These are phyloP conservation scores for Nezara viridula DNA, from an alignment of 2,888 invertebrate species.

Conservation along the genomic window DNA sequence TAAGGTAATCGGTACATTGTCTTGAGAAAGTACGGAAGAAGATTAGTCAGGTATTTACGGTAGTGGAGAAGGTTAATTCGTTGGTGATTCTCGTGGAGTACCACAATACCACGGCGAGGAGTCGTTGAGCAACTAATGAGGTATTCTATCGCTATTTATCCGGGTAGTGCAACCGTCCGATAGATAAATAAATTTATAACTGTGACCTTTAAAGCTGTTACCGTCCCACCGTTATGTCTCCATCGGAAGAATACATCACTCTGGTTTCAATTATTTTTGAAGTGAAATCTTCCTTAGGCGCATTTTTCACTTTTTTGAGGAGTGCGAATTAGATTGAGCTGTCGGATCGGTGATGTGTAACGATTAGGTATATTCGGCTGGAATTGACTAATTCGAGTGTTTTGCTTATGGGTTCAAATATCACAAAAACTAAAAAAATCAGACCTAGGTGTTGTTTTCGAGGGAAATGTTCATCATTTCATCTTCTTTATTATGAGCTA, in stretches of 20 bases:
- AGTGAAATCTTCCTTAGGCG: too few species aligned
- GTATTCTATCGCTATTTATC: not conserved
- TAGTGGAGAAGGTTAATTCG: slow-evolving; percentile 10
- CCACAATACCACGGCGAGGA: not conserved
- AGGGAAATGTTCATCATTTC: too few species aligned
- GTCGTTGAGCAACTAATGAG: not conserved
- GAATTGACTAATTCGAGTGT: too few species aligned
- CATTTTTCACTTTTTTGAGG: too few species aligned
- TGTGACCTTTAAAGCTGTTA: not conserved
- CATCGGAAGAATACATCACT: not conserved
- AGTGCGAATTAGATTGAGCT: too few species aligned
- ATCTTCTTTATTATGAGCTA: too few species aligned
- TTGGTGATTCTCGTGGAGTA: not conserved
- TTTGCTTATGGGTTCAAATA: too few species aligned
- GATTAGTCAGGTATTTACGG: not conserved
- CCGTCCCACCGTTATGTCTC: not conserved
- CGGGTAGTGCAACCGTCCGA: not conserved
- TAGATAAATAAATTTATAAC: not conserved
- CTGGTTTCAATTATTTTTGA: too few species aligned
- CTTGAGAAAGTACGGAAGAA: slow-evolving; percentile 34
- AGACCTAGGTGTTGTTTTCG: too few species aligned
- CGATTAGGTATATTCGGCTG: too few species aligned
- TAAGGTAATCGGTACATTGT: not conserved
- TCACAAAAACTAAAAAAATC: too few species aligned
- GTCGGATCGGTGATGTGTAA: too few species aligned